Conservation (phyloP, 2,113 vertebrate genomes). For the Dunckerocampus dactyliophorus region DNA sequence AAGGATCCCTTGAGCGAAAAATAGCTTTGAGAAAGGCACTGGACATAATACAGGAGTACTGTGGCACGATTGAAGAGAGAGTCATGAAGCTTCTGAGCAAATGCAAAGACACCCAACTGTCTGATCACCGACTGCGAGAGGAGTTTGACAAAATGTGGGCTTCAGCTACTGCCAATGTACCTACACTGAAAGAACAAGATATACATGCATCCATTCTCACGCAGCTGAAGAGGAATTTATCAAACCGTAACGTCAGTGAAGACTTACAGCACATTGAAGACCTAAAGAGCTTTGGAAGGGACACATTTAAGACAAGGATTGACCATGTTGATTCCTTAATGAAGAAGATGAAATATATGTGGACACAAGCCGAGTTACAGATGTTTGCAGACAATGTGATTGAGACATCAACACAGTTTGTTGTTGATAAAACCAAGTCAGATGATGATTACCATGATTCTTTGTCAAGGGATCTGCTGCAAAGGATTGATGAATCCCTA, state of each 20-base stretch:
- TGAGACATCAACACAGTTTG: background rate
- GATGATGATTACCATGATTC: conserved; percentile 51
- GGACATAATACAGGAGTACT: conserved; percentile 20
- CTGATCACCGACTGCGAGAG: no score
- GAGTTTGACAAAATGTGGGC: no score
- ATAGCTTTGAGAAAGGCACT: conserved; percentile 20
- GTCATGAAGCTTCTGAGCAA: no score
- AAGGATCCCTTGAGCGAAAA: conserved; percentile 9
- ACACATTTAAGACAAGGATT: background rate
- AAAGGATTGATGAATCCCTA: conserved; percentile 32
- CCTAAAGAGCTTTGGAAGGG: background rate
- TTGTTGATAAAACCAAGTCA: conserved; percentile 20
- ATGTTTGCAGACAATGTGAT: conserved; percentile 8
- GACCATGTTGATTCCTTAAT: background rate
- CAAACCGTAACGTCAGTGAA: conserved; percentile 12
- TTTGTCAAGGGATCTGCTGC: conserved; percentile 31
- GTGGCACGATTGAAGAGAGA: no score
- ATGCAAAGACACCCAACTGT: no score
- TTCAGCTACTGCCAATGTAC: no score
- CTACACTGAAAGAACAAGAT: no score
- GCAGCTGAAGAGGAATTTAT: no score
- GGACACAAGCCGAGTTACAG: background rate
- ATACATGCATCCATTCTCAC: no score
- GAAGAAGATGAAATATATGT: background rate
- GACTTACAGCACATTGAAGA: background rate